Conservation (phyloP, 2,113 vertebrate genomes). For the Rhinoderma darwinii region DNA sequence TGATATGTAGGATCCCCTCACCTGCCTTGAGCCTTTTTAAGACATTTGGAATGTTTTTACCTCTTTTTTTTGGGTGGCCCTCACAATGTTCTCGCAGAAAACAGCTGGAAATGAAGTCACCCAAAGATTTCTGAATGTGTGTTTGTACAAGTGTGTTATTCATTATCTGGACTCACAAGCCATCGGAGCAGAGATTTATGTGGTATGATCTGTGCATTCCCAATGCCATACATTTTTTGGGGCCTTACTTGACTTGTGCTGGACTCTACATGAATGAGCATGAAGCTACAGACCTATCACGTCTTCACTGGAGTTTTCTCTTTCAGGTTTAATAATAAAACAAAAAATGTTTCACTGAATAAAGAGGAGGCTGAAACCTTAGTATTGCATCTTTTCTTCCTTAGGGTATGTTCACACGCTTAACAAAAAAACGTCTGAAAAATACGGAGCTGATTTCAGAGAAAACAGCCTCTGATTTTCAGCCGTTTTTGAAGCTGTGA, state of each 20-base stretch:
- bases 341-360: constrained; percentile 44
- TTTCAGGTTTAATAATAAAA: constrained; percentile 56
- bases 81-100: neutral
- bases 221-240: constrained; percentile 35
- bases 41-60: constrained; percentile 39
- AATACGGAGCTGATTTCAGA: no score
- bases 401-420: no score
- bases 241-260: constrained; percentile 53
- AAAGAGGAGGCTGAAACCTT: constrained; percentile 28
- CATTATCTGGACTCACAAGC: constrained; percentile 17
- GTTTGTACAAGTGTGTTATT: neutral
- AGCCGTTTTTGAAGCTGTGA: no score
- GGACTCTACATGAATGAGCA: constrained; percentile 26
- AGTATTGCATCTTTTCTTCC: neutral
- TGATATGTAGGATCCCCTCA: neutral
- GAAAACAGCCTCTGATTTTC: no score
- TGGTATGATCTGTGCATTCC: constrained; percentile 20
- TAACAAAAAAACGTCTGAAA: no score
- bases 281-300: constrained; percentile 26
- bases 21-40: constrained; percentile 26
- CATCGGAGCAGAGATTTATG: constrained; percentile 15
- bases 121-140: constrained; percentile 40
- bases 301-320: constrained; percentile 41
- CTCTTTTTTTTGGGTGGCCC: constrained; percentile 4
- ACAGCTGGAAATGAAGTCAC: neutral